Percentiles rank a stretch among this genome's conserved stretches.
phyloP scores from a whole-genome alignment of 2,113 vertebrate species.

The Pholis gunnellus region DNA sequence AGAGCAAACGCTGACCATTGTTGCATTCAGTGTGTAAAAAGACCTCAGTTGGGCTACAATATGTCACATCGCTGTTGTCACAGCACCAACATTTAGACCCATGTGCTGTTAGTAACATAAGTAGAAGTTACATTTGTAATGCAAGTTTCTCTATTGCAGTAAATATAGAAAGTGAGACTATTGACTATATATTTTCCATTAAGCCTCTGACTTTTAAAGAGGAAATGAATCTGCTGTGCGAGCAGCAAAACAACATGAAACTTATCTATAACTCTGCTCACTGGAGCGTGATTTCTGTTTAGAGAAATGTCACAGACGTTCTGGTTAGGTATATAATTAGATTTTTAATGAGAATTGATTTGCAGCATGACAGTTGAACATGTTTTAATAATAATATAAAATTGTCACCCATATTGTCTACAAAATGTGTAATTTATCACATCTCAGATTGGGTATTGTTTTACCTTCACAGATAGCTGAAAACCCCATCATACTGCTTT shows the following conservation, averaged over 20 bases:
- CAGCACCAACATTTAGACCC: neutral
- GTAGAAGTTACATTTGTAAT: neutral
- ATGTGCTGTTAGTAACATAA: neutral
- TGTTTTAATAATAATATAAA: neutral
- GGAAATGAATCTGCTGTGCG: slow-evolving; percentile 62
- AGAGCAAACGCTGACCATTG: slow-evolving; percentile 64
- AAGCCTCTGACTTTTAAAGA: slow-evolving; percentile 33
- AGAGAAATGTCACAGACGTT: slow-evolving; percentile 47
- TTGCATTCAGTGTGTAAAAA: slow-evolving; percentile 47
- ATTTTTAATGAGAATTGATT: slow-evolving; percentile 32
- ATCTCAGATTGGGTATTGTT: neutral
- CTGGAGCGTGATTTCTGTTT: slow-evolving; percentile 57
- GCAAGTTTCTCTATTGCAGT: neutral
- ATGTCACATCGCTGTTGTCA: slow-evolving; percentile 38
- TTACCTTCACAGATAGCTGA: neutral
- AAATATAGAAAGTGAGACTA: neutral
- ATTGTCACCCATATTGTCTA: neutral
- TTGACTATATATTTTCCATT: neutral
- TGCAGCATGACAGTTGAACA: slow-evolving; percentile 6
- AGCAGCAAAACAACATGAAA: slow-evolving; percentile 57
- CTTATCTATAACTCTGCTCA: slow-evolving; percentile 47
- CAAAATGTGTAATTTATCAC: neutral
- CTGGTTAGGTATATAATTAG: slow-evolving; percentile 52
- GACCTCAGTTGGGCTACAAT: slow-evolving; percentile 35
- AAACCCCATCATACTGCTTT: neutral